Base-by-base conservation (phyloP, 2,888 invertebrate species). In the Plagodis dolabraria region DNA sequence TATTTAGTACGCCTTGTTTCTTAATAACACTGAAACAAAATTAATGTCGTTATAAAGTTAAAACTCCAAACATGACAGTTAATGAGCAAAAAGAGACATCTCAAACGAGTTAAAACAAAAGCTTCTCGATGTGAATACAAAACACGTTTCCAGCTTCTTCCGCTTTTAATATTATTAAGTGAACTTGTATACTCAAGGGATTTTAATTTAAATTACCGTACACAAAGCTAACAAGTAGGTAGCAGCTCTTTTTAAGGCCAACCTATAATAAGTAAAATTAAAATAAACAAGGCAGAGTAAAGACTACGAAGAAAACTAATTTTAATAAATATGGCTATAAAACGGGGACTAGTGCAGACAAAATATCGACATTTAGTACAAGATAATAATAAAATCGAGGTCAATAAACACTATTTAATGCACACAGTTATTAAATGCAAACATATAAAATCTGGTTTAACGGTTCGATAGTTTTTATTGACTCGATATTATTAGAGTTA, bases 381-480 rank as follows among this genome's bases (percentile, higher is more conserved):
- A 50, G 46, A 49, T 42, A 46, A 59, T 50, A 59, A 40, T 48
- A 6, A 33, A 36, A 11, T 34, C 45, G 47, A 59, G 59, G 59
- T 42, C 47, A 33, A 50, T 50, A 50, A 50, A 59, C 59, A 59
- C 22, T 22, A 22, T 22, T 22, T 2, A 22, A 22, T 22, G 22
- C 22, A 22, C 22, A 22, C 22, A 2, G 22, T 22, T 22, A 22
- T 22, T 22, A 22, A 22, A 22, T 22, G 22, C 22, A 22, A 2
- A 22, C 22, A 22, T 22, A 22, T 22, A 22, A 22, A 22, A 22
- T 22, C 22, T 4, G 22, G 22, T 22, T 2, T 22, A 22, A 22
- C 22, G 22, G 22, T 22, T 22, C 22, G 22, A 22, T 22, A 22
- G 22, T 22, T 22, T 22, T 22, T 22, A 22, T 22, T 22, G 4